A percentile compares a stretch with the other conserved stretches of the same genome.
phyloP scores from a whole-genome alignment of 2,797 vertebrate genomes.

The Delichon dasypus region DNA sequence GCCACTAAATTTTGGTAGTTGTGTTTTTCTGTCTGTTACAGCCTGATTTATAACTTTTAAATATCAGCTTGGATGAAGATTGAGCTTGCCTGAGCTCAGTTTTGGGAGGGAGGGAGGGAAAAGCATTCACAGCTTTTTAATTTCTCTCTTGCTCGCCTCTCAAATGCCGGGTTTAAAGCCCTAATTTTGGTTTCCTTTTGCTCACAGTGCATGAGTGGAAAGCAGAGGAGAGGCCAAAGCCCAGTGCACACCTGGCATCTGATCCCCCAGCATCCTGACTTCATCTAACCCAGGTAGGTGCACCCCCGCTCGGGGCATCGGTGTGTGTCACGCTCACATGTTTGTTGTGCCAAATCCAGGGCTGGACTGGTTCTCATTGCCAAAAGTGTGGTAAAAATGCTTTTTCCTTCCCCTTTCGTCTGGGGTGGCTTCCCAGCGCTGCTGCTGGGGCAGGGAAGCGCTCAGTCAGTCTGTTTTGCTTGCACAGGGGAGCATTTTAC shows the following conservation, averaged over 20 bases:
- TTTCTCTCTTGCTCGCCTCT: background rate
- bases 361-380: background rate
- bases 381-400: rapidly evolving
- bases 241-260: constrained; percentile 24
- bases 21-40: constrained; percentile 33
- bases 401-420: rapidly evolving
- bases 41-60: constrained; percentile 18
- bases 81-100: background rate
- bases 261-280: constrained; percentile 27
- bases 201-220: constrained; percentile 71
- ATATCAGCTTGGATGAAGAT: constrained; percentile 33
- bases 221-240: constrained; percentile 14
- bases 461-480: background rate
- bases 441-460: background rate
- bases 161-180: background rate
- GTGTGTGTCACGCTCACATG: rapidly evolving
- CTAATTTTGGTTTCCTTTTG: background rate
- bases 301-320: background rate
- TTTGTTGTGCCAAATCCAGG: background rate
- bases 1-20: constrained; percentile 28
- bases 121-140: background rate
- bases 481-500: background rate
- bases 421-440: background rate
- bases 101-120: background rate
- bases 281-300: constrained; percentile 74